Evolutionary conservation across 2,113 vertebrate genomes (phyloP).

Genomic region (Petrocephalus microphthalmus): DNA sequence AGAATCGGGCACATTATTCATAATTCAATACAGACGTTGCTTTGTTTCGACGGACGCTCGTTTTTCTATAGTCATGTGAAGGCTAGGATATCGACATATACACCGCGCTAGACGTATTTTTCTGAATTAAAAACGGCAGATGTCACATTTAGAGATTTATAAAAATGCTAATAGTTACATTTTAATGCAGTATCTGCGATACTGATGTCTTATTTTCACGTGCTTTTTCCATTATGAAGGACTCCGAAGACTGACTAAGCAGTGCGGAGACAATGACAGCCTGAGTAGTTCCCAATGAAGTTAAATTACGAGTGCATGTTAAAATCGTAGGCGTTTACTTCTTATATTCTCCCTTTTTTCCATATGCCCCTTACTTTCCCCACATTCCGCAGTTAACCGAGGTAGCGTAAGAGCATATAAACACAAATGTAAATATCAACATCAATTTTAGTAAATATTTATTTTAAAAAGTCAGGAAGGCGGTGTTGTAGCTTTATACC

Average conservation of each 20-base stretch:
- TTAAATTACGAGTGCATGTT: conserved; percentile 33
- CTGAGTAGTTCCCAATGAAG: conserved; percentile 57
- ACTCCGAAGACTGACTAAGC: conserved; percentile 63
- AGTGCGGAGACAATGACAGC: conserved; percentile 63
- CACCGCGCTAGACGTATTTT: not conserved
- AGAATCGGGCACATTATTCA: not conserved
- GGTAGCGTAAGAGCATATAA: not conserved
- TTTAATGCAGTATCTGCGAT: not conserved
- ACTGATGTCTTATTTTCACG: conserved; percentile 29
- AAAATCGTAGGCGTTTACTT: conserved; percentile 18
- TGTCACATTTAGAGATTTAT: not conserved
- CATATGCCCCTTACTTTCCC: not conserved
- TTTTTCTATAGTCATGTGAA: not conserved
- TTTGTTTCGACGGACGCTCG: conserved; percentile 20
- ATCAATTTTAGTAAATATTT: not conserved
- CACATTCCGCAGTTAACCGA: not conserved
- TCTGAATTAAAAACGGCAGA: not conserved
- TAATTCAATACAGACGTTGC: conserved; percentile 14
- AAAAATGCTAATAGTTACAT: not conserved
- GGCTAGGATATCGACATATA: not conserved
- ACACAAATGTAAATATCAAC: not conserved
- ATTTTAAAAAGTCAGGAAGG: not conserved
- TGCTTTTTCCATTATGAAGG: conserved; percentile 37
- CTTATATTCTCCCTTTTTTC: not conserved
- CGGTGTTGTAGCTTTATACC: not conserved